A percentile compares a stretch with the other conserved stretches of the same genome.
Evolutionary conservation across 2,797 vertebrate genomes (phyloP).

Genomic region (Amblyopsis hoosieri): DNA sequence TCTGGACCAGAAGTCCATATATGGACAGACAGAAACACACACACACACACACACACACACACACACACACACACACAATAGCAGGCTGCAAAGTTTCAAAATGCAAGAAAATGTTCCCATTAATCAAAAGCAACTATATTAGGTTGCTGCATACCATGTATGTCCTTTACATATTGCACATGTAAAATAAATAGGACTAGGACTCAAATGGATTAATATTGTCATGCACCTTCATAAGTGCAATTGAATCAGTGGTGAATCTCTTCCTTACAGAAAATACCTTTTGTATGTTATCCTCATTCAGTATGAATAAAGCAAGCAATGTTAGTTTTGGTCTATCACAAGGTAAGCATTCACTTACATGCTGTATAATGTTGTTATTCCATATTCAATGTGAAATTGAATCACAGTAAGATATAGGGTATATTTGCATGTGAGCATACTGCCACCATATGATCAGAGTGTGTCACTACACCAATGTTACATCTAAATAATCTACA

Average conservation of each 20-base stretch:
- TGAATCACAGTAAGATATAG: background rate
- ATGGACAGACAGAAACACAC: slow-evolving; percentile 27
- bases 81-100: too few species aligned
- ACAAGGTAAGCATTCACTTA: slow-evolving; percentile 17
- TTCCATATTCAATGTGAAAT: slow-evolving; percentile 23
- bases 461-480: slow-evolving; percentile 45
- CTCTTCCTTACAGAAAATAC: too few species aligned
- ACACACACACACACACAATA: slow-evolving; percentile 9
- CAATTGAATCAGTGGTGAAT: too few species aligned
- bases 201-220: too few species aligned
- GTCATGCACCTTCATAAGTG: too few species aligned
- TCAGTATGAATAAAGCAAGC: slow-evolving; percentile 17
- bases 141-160: too few species aligned
- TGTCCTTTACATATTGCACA: too few species aligned
- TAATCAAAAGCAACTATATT: too few species aligned
- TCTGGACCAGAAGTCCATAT: slow-evolving; percentile 69
- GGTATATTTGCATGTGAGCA: slow-evolving; percentile 33
- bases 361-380: background rate
- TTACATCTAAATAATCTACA: background rate
- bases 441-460: slow-evolving; percentile 68
- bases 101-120: too few species aligned
- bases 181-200: too few species aligned
- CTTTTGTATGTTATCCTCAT: background rate
- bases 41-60: slow-evolving; percentile 10
- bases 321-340: slow-evolving; percentile 17